Evolutionary conservation across 2,113 vertebrate species (phyloP).

Genomic region (Melanocharis versteri): DNA sequence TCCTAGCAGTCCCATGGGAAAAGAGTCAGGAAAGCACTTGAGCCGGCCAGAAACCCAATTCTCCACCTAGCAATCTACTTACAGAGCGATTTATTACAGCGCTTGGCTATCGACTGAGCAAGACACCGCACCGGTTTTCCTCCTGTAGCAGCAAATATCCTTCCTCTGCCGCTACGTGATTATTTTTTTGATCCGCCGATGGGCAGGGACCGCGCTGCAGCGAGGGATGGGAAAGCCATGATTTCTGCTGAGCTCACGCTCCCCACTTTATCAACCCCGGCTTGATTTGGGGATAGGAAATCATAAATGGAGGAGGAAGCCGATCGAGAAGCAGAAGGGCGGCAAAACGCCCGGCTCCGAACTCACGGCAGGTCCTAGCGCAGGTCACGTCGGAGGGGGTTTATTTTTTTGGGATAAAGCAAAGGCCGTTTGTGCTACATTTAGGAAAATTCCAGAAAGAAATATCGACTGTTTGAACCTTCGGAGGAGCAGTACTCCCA

Average conservation of each 20-base stretch:
- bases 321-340: background rate
- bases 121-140: background rate
- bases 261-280: background rate
- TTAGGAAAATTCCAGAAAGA: constrained; percentile 37
- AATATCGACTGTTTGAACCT: background rate
- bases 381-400: background rate
- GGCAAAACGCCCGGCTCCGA: background rate
- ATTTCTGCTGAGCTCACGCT: constrained; percentile 50
- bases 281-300: background rate
- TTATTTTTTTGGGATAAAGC: background rate
- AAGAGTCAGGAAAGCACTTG: background rate
- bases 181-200: background rate
- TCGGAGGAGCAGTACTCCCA: background rate
- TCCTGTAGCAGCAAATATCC: background rate
- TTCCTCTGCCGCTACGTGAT: background rate
- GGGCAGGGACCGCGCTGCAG: constrained; percentile 21
- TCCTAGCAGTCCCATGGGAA: background rate
- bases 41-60: background rate
- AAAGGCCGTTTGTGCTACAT: background rate
- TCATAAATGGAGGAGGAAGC: background rate
- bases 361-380: background rate
- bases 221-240: constrained; percentile 3
- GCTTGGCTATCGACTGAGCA: background rate
- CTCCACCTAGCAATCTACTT: background rate
- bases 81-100: background rate